Conservation (phyloP, 2,888 invertebrate genomes). For the Andrena bucephala region DNA sequence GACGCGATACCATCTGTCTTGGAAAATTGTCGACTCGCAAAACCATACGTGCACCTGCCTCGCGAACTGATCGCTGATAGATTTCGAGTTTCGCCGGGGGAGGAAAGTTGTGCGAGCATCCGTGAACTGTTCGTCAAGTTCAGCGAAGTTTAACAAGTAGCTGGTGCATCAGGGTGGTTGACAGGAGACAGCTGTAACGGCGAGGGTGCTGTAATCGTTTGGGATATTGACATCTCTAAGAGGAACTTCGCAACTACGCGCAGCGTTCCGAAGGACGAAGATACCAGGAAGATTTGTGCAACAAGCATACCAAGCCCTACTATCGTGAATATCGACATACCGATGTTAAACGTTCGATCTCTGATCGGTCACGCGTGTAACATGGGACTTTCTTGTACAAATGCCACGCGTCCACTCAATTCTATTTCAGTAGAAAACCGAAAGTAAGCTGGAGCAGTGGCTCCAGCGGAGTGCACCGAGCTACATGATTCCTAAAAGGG, state of each 20-base stretch:
- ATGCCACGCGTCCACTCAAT: neutral
- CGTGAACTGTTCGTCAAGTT: neutral
- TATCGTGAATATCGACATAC: too few relatives aligned
- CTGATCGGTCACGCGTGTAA: too few relatives aligned
- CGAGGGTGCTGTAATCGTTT: constrained; percentile 3
- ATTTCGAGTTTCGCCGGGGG: constrained; percentile 4
- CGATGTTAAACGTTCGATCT: too few relatives aligned
- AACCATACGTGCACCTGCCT: neutral
- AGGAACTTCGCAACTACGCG: neutral
- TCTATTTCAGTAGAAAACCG: constrained; percentile 4
- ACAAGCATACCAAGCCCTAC: too few relatives aligned
- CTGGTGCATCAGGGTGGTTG: neutral
- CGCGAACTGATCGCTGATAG: constrained; percentile 4
- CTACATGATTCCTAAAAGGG: constrained; percentile 37
- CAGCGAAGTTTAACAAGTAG: neutral
- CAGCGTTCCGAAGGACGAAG: neutral
- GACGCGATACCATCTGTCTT: neutral
- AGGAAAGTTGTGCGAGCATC: constrained; percentile 13
- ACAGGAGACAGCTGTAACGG: constrained; percentile 7
- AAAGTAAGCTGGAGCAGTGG: constrained; percentile 28
- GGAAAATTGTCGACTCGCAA: neutral
- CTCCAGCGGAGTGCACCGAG: constrained; percentile 20
- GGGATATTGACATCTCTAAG: neutral
- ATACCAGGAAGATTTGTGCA: neutral
- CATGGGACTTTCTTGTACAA: neutral